Conservation (phyloP, 2,888 invertebrate species). For the Chrysodeixis includens region DNA sequence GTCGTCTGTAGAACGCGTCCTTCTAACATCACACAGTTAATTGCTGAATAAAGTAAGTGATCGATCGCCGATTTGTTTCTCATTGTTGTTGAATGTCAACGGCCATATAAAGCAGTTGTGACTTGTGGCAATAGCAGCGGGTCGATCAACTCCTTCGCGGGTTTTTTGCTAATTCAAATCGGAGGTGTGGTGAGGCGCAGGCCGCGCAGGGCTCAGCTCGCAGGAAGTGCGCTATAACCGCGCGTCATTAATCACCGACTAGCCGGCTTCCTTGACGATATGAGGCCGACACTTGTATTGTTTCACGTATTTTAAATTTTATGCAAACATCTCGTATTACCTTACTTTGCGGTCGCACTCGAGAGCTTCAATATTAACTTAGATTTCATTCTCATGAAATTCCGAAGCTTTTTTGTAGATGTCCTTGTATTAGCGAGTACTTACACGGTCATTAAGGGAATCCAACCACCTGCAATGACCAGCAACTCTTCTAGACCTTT, state of each 20-base stretch:
- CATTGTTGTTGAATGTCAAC: conserved; percentile 60
- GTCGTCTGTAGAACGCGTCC: conserved; percentile 33
- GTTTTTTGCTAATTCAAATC: conserved; percentile 69
- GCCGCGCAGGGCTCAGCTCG: conserved; percentile 47
- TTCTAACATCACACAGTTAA: conserved; percentile 39
- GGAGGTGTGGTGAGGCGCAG: conserved; percentile 52
- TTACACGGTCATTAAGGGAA: conserved; percentile 1
- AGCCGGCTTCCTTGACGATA: conserved; percentile 73
- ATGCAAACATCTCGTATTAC: conserved; percentile 35
- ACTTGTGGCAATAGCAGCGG: conserved; percentile 51
- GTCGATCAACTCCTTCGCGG: conserved; percentile 64
- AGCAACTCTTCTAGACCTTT: conserved; percentile 66
- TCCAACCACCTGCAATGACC: conserved; percentile 17
- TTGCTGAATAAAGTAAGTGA: conserved; percentile 34
- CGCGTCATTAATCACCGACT: conserved; percentile 74
- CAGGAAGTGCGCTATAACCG: conserved; percentile 81
- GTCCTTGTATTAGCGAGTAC: conserved; percentile 14
- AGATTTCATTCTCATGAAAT: conserved; percentile 33
- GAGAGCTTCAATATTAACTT: conserved; percentile 33
- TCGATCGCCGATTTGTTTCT: conserved; percentile 44
- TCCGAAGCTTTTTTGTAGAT: conserved; percentile 18
- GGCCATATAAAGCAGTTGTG: conserved; percentile 56
- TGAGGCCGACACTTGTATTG: conserved; percentile 78
- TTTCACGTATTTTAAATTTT: conserved; percentile 69
- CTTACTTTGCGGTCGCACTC: conserved; percentile 38